Evolutionary conservation across 2,888 invertebrate genomes (phyloP), one percentile per base, ranked within the genome.

Genomic region (Dexiosoma caninum): DNA sequence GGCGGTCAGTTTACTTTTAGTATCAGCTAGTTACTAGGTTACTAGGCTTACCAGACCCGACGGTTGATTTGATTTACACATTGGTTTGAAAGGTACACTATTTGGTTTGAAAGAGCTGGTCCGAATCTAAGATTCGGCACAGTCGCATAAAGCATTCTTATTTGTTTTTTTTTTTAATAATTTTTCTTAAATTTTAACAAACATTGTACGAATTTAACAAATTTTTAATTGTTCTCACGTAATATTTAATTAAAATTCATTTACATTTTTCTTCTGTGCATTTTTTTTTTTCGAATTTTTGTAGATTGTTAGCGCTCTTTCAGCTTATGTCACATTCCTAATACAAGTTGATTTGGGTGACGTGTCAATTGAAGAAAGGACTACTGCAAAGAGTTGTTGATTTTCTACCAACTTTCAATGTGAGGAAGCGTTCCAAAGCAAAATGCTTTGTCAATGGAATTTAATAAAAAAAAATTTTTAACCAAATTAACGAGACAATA

Each of bases 311-410:
- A 85, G 85, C 32, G 86, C 85, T 10, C 62, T 88, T 66, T 82
- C 86, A 44, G 83, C 84, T 67, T 88, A 87, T 81, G 85, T 89
- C 14, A 87, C 87, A 81, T 89, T 89, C 66, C 85, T 89, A 0
- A 85, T 88, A 55, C 89, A 89, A 85, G 86, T 88, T 44, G 88
- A 89, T 67, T 81, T 89, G 75, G 86, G 86, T 32, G 85, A 84
- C 62, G 83, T 84, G 67, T 84, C 85, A 6, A 66, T 83, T 62
- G 83, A 80, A 32, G 66, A 23, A 19, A 53, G 1, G 4, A 0
- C n/a, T 9, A 23, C 14, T 10, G 30, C 19, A 6, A 23, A 49
- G 16, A 1, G 12, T 27, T 6, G 9, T 10, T 44, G 7, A 67
- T 30, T 12, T 35, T 9, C 3, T 6, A 30, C 9, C 40, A 53